Percentiles rank a stretch among this genome's conserved stretches.
phyloP scores from a whole-genome alignment of 2,888 invertebrate species.

The Dryomyza anilis region DNA sequence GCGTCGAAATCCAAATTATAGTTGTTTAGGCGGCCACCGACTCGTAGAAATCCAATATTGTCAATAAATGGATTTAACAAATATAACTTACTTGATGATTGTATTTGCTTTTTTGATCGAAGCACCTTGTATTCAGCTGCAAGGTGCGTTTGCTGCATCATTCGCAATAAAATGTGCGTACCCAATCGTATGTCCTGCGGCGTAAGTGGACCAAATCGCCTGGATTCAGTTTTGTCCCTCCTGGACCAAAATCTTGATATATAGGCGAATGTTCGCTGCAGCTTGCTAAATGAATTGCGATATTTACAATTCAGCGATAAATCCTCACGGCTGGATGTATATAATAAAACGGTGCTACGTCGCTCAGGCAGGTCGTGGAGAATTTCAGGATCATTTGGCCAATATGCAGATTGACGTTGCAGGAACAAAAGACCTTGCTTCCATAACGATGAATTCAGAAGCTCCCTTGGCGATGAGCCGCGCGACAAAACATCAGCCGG shows the following conservation, averaged over 20 bases:
- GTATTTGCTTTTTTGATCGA: not conserved
- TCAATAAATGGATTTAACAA: constrained; percentile 27
- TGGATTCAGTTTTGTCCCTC: not conserved
- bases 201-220: not conserved
- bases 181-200: not conserved
- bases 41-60: constrained; percentile 7
- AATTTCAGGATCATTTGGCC: constrained; percentile 28
- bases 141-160: not conserved
- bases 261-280: constrained; percentile 13
- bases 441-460: constrained; percentile 16
- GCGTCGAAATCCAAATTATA: not conserved
- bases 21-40: constrained; percentile 26
- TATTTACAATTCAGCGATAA: not conserved
- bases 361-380: not conserved
- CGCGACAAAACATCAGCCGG: constrained; percentile 33
- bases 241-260: constrained; percentile 1
- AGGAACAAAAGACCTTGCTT: constrained; percentile 23
- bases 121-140: not conserved
- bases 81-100: constrained; percentile 9
- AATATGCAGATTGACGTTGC: constrained; percentile 34
- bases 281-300: not conserved
- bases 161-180: not conserved
- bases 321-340: not conserved
- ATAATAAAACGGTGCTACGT: not conserved
- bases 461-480: constrained; percentile 15